Evolutionary conservation across 2,797 vertebrate species (phyloP), one percentile per base, ranked within the genome.

Genomic region (Leptatherina wallacei): DNA sequence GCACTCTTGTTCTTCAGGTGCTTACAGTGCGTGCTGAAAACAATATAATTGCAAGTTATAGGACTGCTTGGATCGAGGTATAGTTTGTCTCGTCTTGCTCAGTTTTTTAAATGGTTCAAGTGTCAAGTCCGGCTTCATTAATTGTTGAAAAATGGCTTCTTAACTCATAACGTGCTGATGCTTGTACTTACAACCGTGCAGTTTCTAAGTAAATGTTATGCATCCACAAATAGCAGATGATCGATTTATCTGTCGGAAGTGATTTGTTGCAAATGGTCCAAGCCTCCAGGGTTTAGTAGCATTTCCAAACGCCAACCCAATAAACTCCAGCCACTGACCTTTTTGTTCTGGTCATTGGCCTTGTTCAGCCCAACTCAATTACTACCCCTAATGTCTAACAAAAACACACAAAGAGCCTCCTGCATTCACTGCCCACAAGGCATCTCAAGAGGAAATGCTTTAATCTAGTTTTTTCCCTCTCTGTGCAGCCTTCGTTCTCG

Each of bases 301-400:
- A 90, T 91, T 92, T 92, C 82, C 84, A 85, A 89, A 85, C 72
- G 58, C 71, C 90, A 92, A 93, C 92, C 87, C 91, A 89, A 93
- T 94, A 91, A 94, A 82, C 81, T 83, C 47, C 60, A 85, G 84
- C 78, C 84, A n/a, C 81, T 93, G 93, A 94, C 93, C 93, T 94
- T 94, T 93, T 66, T 75, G 76, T 82, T 84, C 68, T 91, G 82
- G 88, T 90, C 89, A 80, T 88, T 84, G 88, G 88, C 85, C 85
- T 84, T 62, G 87, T 85, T 93, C 72, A 59, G 81, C 85, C 82
- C 88, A 93, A 94, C 91, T 90, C 82, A 70, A 94, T 94, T 93
- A 93, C 9, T 58, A 60, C 42, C 69, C 57, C 68, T 91, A 88
- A 92, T 92, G 89, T 92, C 85, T 86, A 72, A 65, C 90, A 89